Evolutionary conservation across 2,888 invertebrate genomes (phyloP).

Genomic region (Athripsodes cinereus): DNA sequence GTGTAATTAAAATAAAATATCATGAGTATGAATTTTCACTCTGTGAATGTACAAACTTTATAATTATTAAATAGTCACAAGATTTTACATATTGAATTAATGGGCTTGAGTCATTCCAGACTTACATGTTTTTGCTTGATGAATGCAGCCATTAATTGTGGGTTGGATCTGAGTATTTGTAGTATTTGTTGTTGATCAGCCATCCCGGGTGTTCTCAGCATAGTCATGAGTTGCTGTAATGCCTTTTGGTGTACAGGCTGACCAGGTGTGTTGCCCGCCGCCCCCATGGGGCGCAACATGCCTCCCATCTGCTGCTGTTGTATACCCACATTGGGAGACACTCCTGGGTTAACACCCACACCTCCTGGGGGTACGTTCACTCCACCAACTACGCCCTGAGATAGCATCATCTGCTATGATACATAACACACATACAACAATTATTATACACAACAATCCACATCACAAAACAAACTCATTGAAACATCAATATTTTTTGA

Average conservation of each 20-base stretch:
- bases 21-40: too few relatives aligned
- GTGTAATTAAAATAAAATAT: too few relatives aligned
- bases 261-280: slow-evolving; percentile 42
- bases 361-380: slow-evolving; percentile 29
- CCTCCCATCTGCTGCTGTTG: slow-evolving; percentile 14
- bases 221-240: slow-evolving; percentile 81
- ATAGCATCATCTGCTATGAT: slow-evolving; percentile 22
- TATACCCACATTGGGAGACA: slow-evolving; percentile 38
- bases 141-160: slow-evolving; percentile 92
- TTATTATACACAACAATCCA: too few relatives aligned
- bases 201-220: slow-evolving; percentile 82
- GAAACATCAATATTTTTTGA: too few relatives aligned
- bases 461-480: too few relatives aligned
- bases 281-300: slow-evolving; percentile 22
- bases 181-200: slow-evolving; percentile 89
- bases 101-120: too few relatives aligned
- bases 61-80: too few relatives aligned
- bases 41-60: too few relatives aligned
- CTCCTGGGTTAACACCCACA: slow-evolving; percentile 35
- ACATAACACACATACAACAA: too few relatives aligned
- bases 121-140: slow-evolving; percentile 77
- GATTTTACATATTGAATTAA: too few relatives aligned
- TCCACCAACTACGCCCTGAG: slow-evolving; percentile 24
- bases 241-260: slow-evolving; percentile 51
- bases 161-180: slow-evolving; percentile 87